Conservation (phyloP, 2,113 vertebrate genomes). For the Tauraco erythrolophus region DNA sequence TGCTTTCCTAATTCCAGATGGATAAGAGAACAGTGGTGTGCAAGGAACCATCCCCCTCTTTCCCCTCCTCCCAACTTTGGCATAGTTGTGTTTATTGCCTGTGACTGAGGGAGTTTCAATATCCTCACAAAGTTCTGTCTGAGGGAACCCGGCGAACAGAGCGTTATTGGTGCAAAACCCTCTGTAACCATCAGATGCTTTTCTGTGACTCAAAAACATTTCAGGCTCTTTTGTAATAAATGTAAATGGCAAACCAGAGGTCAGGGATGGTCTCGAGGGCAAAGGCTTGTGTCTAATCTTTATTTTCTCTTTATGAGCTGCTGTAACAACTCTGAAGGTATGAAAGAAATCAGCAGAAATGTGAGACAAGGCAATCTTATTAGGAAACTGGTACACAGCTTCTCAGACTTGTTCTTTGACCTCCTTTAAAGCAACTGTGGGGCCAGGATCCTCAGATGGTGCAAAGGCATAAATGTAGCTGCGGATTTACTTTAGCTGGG, state of each 20-base stretch:
- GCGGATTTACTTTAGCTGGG: not conserved
- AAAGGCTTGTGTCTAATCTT: conserved; percentile 60
- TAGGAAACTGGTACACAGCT: conserved; percentile 46
- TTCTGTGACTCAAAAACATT: conserved; percentile 29
- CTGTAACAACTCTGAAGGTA: conserved; percentile 55
- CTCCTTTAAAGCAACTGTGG: not conserved
- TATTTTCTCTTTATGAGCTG: conserved; percentile 65
- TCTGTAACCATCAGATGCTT: conserved; percentile 51
- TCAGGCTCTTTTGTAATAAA: conserved; percentile 62
- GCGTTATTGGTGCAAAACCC: conserved; percentile 35
- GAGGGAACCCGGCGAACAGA: not conserved
- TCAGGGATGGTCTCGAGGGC: conserved; percentile 66
- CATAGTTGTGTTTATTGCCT: conserved; percentile 69
- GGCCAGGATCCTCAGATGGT: not conserved
- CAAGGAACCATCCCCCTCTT: conserved; percentile 33
- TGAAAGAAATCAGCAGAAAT: conserved; percentile 65
- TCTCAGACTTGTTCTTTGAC: conserved; percentile 48
- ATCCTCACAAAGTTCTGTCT: conserved; percentile 45
- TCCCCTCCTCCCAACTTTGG: conserved; percentile 48
- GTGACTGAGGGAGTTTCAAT: conserved; percentile 58
- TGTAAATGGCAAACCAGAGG: conserved; percentile 64
- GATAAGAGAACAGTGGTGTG: conserved; percentile 48
- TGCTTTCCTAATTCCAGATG: conserved; percentile 73
- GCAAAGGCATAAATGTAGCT: not conserved
- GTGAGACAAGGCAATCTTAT: conserved; percentile 43